Conservation (phyloP, 2,113 vertebrate species). For the Lutjanus erythropterus region DNA sequence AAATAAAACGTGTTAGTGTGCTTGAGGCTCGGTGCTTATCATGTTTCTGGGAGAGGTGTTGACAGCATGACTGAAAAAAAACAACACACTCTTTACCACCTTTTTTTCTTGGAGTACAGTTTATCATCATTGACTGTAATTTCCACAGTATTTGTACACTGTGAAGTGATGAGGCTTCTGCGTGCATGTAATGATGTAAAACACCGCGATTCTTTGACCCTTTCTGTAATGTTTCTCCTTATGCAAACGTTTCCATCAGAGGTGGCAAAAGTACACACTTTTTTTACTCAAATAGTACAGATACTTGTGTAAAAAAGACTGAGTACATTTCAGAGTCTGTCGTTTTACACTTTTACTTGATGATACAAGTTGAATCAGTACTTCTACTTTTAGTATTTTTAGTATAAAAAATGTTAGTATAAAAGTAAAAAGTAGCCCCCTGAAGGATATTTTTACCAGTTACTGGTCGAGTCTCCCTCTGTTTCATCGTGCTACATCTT, state of each 20-base stretch:
- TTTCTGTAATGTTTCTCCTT: background rate
- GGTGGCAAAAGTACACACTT: too few relatives aligned
- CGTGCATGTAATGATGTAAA: background rate
- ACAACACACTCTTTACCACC: background rate
- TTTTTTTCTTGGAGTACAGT: background rate
- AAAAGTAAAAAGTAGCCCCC: too few relatives aligned
- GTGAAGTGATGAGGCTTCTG: slow-evolving; percentile 21
- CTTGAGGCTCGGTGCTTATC: slow-evolving; percentile 46
- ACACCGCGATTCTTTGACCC: background rate
- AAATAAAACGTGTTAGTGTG: slow-evolving; percentile 56
- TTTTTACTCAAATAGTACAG: too few relatives aligned
- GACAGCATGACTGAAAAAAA: slow-evolving; percentile 25
- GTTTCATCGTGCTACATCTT: too few relatives aligned
- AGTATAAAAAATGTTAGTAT: too few relatives aligned
- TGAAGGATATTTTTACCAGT: too few relatives aligned
- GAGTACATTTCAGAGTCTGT: too few relatives aligned
- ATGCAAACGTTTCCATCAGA: background rate
- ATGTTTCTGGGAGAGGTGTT: slow-evolving; percentile 38
- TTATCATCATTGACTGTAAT: background rate
- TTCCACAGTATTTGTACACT: background rate
- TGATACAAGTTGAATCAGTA: too few relatives aligned
- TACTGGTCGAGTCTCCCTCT: too few relatives aligned
- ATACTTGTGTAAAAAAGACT: too few relatives aligned
- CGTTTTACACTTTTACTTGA: too few relatives aligned
- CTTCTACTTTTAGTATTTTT: too few relatives aligned